Base-by-base conservation (phyloP, 2,797 vertebrate species). In the Delichon dasypus region DNA sequence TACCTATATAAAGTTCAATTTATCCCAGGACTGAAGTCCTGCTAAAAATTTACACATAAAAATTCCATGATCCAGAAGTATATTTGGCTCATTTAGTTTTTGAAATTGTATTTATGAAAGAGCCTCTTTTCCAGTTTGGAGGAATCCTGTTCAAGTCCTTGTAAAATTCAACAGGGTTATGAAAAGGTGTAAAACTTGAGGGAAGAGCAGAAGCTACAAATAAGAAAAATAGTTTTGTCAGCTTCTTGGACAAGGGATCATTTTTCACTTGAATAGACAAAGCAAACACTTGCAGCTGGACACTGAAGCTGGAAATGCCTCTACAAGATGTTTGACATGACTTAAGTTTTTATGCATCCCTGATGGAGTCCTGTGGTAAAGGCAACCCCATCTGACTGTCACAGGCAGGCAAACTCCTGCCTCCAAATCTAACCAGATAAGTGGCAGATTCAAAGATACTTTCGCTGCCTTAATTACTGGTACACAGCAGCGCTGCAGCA, bases 1-100 rank as follows among this genome's bases (percentile, higher is more conserved):
- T 94, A 72, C 93, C 75, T 73, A 86, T 85, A 81, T 87, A 65
- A 78, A 89, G 96, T 97, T 96, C 78, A 95, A 25, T 86, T 94
- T 74, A 92, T 70, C 87, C 66, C 67, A 76, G 66, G 92, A 91
- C 89, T 94, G 77, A 89, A 74, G 70, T 88, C 91, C 93, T 8
- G 2, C 86, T 92, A 67, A 92, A 87, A 88, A 71, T 70, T 70
- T 18, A 21, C 51, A 44, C 48, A 61, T 89, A 89, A 93, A 95
- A 77, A 61, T 87, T 92, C 70, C 50, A 68, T 85, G 85, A 88
- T 82, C 44, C 72, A 42, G 93, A 91, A 65, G 64, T 94, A 93
- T 93, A 89, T 78, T 86, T 83, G 64, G 67, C 62, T 84, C 15
- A 60, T 83, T 94, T 92, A 45, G 32, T 57, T 94, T 77, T 92